Evolutionary conservation across 2,888 invertebrate species (phyloP), one percentile per base, ranked within the genome.

Genomic region (Heliconius ismenius): DNA sequence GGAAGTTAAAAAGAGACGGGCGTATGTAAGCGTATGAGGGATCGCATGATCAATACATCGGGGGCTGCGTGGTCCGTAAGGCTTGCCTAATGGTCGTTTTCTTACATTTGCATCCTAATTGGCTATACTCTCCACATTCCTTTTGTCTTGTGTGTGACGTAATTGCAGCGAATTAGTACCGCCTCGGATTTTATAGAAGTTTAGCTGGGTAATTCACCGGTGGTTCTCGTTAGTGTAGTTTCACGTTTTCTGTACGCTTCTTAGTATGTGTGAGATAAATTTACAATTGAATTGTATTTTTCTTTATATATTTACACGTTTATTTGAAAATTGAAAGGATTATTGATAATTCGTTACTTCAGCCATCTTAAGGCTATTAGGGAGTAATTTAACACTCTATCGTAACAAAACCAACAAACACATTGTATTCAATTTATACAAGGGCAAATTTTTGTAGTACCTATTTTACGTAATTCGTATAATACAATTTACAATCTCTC

Each of bases 51-150:
- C 93, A 88, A 94, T 94, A 93, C 92, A 85, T 85, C 84, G 86
- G 85, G 88, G 85, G 86, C 82, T 85, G 86, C 85, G 87, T 86
- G 84, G 81, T 81, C 82, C 81, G 85, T 73, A 85, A 87, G 87
- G 84, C 84, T 83, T 82, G 65, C 84, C 86, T 92, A 92, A 92
- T 93, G 88, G 91, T 91, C 92, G 92, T 94, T 93, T 94, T 94
- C 93, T 94, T 93, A 92, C 90, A 94, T 94, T 93, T 93, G 92
- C 93, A 94, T 94, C 87, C 87, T 93, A 93, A 93, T 93, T 93
- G 91, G 86, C 89, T 90, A 88, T 85, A 84, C 87, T 91, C 84
- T 82, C 82, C 83, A 83, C 83, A 79, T 83, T 83, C 84, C 89
- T 92, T 92, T 93, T 92, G 89, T 91, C 86, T 88, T 83, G 83